phyloP scores from a whole-genome alignment of 2,888 invertebrate genomes.

The Macaria liturata region DNA sequence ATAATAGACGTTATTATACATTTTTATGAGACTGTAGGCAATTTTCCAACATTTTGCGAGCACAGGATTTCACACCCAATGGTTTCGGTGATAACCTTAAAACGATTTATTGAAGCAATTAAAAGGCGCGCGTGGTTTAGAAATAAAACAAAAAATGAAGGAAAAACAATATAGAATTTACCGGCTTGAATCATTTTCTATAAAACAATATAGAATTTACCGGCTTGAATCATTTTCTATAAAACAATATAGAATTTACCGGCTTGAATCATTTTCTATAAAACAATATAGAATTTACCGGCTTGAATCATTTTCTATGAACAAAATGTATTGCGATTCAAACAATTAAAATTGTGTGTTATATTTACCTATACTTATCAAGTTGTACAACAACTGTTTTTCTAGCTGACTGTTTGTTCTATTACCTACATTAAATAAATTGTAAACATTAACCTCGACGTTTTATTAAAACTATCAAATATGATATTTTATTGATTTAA shows the following conservation, averaged over 20 bases:
- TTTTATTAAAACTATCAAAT: conserved; percentile 21
- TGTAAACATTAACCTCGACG: conserved; percentile 9
- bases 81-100: conserved; percentile 16
- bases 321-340: neutral
- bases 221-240: too few relatives aligned
- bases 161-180: too few relatives aligned
- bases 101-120: conserved; percentile 17
- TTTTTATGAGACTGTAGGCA: conserved; percentile 24
- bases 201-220: too few relatives aligned
- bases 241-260: too few relatives aligned
- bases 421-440: neutral
- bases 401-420: too few relatives aligned
- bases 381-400: too few relatives aligned
- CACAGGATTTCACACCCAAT: conserved; percentile 23
- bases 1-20: conserved; percentile 21
- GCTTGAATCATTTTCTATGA: too few relatives aligned
- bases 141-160: too few relatives aligned
- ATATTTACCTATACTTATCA: too few relatives aligned
- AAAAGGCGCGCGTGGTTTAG: conserved; percentile 2
- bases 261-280: too few relatives aligned
- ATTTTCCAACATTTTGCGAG: conserved; percentile 25
- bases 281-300: too few relatives aligned
- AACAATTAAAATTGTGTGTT: conserved; percentile 5
- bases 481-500: conserved; percentile 17
- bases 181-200: too few relatives aligned